A percentile compares a stretch with the other conserved stretches of the same genome.
phyloP scores from a whole-genome alignment of 1,140 invertebrate species.

The Drosophila kanapiae region DNA sequence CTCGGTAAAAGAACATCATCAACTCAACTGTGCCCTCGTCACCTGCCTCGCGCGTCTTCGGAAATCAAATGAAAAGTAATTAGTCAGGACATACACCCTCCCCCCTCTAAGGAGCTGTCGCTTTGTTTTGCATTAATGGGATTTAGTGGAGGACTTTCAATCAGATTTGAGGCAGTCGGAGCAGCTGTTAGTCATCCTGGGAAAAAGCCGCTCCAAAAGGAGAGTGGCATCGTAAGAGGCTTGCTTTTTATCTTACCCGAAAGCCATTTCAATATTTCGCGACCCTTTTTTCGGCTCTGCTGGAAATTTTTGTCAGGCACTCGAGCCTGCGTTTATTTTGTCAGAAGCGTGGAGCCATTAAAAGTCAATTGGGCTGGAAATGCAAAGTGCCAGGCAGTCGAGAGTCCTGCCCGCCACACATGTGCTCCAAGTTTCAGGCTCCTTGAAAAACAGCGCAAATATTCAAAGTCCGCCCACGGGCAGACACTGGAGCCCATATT shows the following conservation, averaged over 20 bases:
- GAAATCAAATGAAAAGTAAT: conserved; percentile 54
- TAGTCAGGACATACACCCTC: conserved; percentile 44
- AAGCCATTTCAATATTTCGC: conserved; percentile 63
- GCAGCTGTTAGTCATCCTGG: conserved; percentile 7
- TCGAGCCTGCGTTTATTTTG: conserved; percentile 56
- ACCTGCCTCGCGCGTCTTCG: conserved; percentile 9
- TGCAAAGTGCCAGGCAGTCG: conserved; percentile 52
- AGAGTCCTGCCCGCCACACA: conserved; percentile 19
- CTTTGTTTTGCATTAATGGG: conserved; percentile 50
- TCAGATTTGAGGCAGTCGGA: conserved; percentile 5
- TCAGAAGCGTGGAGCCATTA: conserved; percentile 67
- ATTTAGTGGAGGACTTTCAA: conserved; percentile 38
- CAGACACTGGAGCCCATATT: conserved; percentile 32
- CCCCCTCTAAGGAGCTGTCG: conserved; percentile 19
- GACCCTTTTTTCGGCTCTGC: conserved; percentile 34
- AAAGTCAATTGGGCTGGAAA: conserved; percentile 71
- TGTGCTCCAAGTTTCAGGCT: conserved; percentile 27
- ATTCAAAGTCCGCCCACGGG: conserved; percentile 36
- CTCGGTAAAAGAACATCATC: neutral
- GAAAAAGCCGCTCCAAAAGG: neutral
- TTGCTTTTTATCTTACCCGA: conserved; percentile 31
- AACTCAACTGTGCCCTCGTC: neutral
- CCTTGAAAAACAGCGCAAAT: conserved; percentile 15
- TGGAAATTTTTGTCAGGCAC: conserved; percentile 22
- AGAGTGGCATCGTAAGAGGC: conserved; percentile 27